Conservation (phyloP, 2,113 vertebrate genomes). For the Synchiropus splendidus region DNA sequence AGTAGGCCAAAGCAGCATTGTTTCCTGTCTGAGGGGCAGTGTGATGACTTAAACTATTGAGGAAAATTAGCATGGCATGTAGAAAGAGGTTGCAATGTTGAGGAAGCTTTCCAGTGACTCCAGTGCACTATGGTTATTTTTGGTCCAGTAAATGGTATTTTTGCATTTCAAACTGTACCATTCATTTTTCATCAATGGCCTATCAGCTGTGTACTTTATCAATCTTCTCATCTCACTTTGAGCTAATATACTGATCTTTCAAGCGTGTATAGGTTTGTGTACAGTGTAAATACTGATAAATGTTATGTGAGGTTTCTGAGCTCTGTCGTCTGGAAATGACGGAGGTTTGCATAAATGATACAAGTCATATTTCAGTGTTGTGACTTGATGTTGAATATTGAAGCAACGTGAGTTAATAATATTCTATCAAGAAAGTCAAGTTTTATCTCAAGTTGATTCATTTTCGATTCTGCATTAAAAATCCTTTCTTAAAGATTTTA, state of each 20-base stretch:
- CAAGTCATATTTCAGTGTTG: neutral
- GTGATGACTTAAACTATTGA: too few species aligned
- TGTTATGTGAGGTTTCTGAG: constrained; percentile 1
- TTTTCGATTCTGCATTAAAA: neutral
- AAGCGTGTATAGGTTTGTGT: constrained; percentile 50
- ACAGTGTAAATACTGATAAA: constrained; percentile 56
- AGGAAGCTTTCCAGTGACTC: too few species aligned
- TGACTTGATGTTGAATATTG: neutral
- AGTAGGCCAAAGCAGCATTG: too few species aligned
- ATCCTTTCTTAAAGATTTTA: neutral
- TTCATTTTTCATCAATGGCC: too few species aligned
- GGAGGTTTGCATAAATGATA: neutral
- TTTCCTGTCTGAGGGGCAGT: too few species aligned
- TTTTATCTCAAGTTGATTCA: neutral
- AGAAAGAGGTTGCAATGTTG: too few species aligned
- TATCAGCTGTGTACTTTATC: neutral
- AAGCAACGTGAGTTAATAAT: neutral
- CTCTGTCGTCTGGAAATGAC: neutral
- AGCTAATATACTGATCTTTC: constrained; percentile 3
- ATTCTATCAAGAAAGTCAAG: neutral
- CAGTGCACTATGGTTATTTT: too few species aligned
- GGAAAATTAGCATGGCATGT: too few species aligned
- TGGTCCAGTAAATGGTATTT: too few species aligned
- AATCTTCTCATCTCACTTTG: neutral
- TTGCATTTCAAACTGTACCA: too few species aligned